phyloP scores from a whole-genome alignment of 2,797 vertebrate species.

The Austrolebias charrua region DNA sequence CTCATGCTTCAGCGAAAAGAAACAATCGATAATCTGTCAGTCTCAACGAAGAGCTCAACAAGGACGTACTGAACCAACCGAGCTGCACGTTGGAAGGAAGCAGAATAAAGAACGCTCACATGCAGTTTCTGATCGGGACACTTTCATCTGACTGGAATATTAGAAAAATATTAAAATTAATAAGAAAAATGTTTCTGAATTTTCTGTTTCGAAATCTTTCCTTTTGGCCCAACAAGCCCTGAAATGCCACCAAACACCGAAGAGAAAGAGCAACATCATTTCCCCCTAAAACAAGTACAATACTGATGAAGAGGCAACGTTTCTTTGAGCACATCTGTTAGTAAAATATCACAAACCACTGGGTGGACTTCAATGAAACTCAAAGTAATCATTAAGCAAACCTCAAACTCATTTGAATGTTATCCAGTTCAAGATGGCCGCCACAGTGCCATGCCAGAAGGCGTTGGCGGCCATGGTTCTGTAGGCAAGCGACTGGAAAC shows the following conservation, averaged over 20 bases:
- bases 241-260: neutral
- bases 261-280: neutral
- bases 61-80: neutral
- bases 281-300: too few relatives aligned
- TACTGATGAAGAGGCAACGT: too few relatives aligned
- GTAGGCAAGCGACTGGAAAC: too few relatives aligned
- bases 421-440: too few relatives aligned
- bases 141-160: neutral
- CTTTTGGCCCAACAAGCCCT: neutral
- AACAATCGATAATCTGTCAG: neutral
- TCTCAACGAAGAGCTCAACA: neutral
- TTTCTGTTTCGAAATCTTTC: neutral
- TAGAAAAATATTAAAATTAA: conserved; percentile 6
- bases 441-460: too few relatives aligned
- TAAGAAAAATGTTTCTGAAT: neutral
- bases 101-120: neutral
- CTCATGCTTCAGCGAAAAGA: conserved; percentile 12
- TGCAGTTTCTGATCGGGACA: neutral
- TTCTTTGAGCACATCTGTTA: too few relatives aligned
- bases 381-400: too few relatives aligned
- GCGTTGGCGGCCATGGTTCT: too few relatives aligned
- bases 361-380: too few relatives aligned
- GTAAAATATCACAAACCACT: too few relatives aligned
- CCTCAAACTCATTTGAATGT: too few relatives aligned
- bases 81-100: neutral